Base-by-base conservation (phyloP, 1,140 invertebrate species). In the Armadillidium nasatum region DNA sequence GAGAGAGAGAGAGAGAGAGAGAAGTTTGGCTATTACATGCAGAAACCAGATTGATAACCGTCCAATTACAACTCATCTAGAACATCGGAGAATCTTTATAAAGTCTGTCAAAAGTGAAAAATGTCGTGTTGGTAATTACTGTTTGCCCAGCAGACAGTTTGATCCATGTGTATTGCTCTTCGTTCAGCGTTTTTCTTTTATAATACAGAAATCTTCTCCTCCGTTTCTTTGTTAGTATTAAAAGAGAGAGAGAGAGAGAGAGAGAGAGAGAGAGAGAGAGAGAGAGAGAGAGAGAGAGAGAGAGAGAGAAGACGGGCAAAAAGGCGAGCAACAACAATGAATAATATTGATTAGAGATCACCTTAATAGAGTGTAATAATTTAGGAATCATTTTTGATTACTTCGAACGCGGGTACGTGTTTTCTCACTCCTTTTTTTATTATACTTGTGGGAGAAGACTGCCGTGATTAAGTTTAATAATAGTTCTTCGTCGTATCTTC, bases 71-170 rank as follows among this genome's bases (percentile, higher is more conserved):
- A 7, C 11, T 19, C 50, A 60, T 60, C 50, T 60, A 60, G 19
- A 13, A 60, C 33, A 19, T 60, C 50, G 11, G 50, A 60, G 19
- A 7, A 19, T 60, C 50, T 60, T 19, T 60, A 60, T 3, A 19
- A 60, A 60, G 50, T 3, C 33, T 19, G 50, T 60, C 50, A 60
- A 60, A 60, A 60, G 50, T 15, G 50, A 60, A 60, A 19, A 60
- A 60, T 60, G 50, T 60, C 50, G 11, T 15, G 19, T 15, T 3
- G 50, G 50, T 60, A 60, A 60, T 60, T 60, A 60, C 7, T 60
- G 50, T 60, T 60, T 60, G 50, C 50, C 50, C 50, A 60, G 19
- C 50, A 60, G 50, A 60, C 50, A 60, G 11, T 60, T 60, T 60
- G 50, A 60, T 60, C 50, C 50, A 60, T 60, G 50, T 13, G 33